These are phyloP conservation scores for Xiphias gladius DNA, from an alignment of 2,113 vertebrate species.

Conservation along the genomic window DNA sequence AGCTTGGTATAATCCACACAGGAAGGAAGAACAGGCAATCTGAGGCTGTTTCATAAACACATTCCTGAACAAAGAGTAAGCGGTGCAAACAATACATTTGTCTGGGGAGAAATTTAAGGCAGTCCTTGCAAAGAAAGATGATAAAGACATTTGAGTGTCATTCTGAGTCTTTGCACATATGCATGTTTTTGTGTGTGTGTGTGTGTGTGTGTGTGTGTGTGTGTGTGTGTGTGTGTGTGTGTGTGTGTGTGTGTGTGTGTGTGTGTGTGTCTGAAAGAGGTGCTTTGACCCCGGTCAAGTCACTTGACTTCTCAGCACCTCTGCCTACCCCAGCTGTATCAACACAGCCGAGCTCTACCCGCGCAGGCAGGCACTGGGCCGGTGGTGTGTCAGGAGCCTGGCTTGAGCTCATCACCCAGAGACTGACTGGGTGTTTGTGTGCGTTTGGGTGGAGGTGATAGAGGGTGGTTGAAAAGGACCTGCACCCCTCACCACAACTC, in stretches of 20 bases:
- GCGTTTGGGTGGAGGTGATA: conserved; percentile 66
- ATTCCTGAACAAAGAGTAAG: conserved; percentile 51
- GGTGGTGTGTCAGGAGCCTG: conserved; percentile 72
- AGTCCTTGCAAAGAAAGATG: conserved; percentile 43
- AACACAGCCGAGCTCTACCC: conserved; percentile 73
- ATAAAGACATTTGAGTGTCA: conserved; percentile 42
- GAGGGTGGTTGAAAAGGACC: conserved; percentile 50
- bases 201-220: conserved; percentile 42
- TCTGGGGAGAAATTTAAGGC: conserved; percentile 39
- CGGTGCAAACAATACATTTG: conserved; percentile 45
- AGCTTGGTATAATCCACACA: conserved; percentile 56
- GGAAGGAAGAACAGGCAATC: conserved; percentile 71
- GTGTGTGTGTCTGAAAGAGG: conserved; percentile 55
- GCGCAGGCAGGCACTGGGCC: conserved; percentile 65
- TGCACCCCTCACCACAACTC: conserved; percentile 70
- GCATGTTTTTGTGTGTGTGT: conserved; percentile 25
- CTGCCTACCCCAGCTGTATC: conserved; percentile 83
- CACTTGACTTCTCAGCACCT: conserved; percentile 84
- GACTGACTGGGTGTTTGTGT: conserved; percentile 78
- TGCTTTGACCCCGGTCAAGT: conserved; percentile 80
- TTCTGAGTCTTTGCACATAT: conserved; percentile 25
- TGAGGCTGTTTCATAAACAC: conserved; percentile 69
- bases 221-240: conserved; percentile 36
- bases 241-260: conserved; percentile 35
- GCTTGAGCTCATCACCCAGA: conserved; percentile 70